A percentile compares a stretch with the other conserved stretches of the same genome.
phyloP scores from a whole-genome alignment of 2,888 invertebrate species.

The Synergus umbraculus region DNA sequence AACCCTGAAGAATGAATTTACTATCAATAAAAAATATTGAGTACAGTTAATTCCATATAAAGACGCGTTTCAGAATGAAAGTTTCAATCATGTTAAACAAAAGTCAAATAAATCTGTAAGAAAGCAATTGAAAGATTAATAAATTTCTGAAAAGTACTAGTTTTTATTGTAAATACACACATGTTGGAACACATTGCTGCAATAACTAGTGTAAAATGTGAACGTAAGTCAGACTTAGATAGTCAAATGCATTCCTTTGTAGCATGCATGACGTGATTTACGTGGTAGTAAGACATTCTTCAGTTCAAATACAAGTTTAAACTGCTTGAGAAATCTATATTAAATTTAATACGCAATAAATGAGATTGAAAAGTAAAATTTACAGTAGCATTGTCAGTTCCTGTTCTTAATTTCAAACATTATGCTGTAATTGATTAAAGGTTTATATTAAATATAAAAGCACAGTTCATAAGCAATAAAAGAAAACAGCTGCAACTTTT shows the following conservation, averaged over 20 bases:
- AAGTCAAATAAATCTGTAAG: background rate
- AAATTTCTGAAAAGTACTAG: background rate
- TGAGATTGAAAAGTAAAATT: background rate
- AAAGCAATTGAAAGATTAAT: background rate
- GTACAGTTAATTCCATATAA: background rate
- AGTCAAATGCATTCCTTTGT: constrained; percentile 19
- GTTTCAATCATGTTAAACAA: background rate
- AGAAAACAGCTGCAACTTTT: background rate
- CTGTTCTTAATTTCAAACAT: background rate
- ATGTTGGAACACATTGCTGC: background rate
- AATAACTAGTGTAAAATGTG: background rate
- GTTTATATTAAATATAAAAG: background rate
- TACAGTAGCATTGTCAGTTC: background rate
- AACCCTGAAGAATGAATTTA: background rate
- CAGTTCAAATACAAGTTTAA: background rate
- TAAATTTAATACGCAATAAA: constrained; percentile 20
- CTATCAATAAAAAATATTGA: background rate
- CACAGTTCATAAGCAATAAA: background rate
- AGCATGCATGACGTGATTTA: constrained; percentile 5
- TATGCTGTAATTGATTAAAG: background rate
- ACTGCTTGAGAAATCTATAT: background rate
- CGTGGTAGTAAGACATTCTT: constrained; percentile 21
- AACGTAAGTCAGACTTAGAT: constrained; percentile 9
- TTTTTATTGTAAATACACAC: constrained; percentile 9
- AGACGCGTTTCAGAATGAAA: background rate